Percentiles rank a stretch among this genome's conserved stretches.
Evolutionary conservation across 2,797 vertebrate species (phyloP).

Genomic region (Sarcoramphus papa): DNA sequence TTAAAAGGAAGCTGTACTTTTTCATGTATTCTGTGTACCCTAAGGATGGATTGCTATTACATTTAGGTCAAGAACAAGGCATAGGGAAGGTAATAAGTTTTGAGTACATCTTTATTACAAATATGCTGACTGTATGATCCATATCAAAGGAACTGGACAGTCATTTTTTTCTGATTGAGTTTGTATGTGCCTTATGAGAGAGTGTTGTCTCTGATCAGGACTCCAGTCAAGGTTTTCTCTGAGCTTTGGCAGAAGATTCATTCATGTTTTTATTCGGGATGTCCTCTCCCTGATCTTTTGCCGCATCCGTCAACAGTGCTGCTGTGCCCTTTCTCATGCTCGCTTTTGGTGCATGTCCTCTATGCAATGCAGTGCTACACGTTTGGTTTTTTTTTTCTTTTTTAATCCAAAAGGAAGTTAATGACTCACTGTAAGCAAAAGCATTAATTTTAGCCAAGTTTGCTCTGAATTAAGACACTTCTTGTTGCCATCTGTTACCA

Average conservation of each 20-base stretch:
- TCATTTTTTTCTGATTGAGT: constrained; percentile 19
- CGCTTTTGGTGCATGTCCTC: neutral
- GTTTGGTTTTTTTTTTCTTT: neutral
- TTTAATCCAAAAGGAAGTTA: constrained; percentile 21
- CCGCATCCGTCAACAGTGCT: neutral
- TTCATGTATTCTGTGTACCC: constrained; percentile 67
- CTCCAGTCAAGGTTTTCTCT: neutral
- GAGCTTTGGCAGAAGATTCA: constrained; percentile 1
- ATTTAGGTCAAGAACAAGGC: constrained; percentile 72
- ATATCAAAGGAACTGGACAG: constrained; percentile 29
- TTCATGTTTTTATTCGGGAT: neutral
- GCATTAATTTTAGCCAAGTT: constrained; percentile 58
- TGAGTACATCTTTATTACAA: constrained; percentile 54
- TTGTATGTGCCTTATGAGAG: constrained; percentile 11
- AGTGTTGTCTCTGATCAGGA: neutral
- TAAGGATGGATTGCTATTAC: constrained; percentile 70
- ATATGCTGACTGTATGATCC: constrained; percentile 41
- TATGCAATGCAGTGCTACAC: neutral
- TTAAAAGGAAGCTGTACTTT: constrained; percentile 72
- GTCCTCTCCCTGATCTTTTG: constrained; percentile 16
- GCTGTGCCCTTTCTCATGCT: constrained; percentile 27
- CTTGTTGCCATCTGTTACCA: constrained; percentile 54
- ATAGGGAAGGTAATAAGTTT: constrained; percentile 62
- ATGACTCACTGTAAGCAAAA: constrained; percentile 61
- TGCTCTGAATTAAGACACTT: constrained; percentile 45